Evolutionary conservation across 1,140 invertebrate genomes (phyloP), one percentile per base, ranked within the genome.

Genomic region (Zaprionus inermis): DNA sequence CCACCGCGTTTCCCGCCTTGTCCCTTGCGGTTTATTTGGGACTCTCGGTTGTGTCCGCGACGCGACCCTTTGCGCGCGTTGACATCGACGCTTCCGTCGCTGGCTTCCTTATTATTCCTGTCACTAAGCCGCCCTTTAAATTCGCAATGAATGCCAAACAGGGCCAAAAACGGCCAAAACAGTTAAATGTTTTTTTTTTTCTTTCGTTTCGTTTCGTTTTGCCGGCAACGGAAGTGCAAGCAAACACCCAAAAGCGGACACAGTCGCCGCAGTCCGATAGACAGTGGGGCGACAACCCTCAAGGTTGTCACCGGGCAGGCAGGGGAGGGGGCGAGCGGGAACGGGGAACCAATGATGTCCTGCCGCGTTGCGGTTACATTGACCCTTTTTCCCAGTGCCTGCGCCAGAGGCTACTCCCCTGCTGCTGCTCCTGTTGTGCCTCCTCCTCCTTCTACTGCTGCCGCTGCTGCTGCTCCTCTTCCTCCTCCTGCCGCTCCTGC

Each of bases 91-190:
- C 83, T 88, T 88, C 83, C 83, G 83, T 72, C 79, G 84, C 79
- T 79, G 77, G 76, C 83, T 88, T 88, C 83, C 83, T 88, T 88
- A 88, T 89, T 88, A 88, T 88, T 88, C 83, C 84, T 88, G 83
- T 88, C 83, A 88, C 83, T 88, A 88, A 88, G 83, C 83, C 79
- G 83, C 83, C 83, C 83, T 88, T 88, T 88, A 88, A 88, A 88
- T 88, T 89, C 84, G 83, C 83, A 88, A 88, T 88, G 83, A 88
- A 88, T 88, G 83, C 83, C 83, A 88, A 86, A 86, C 76, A 83
- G 44, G 18, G 18, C n/a, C 44, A 49, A 49, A 49, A 49, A 49
- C 44, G 44, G 80, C 80, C 72, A 59, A 78, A 83, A 83, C 79
- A 86, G 79, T 89, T 88, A 89, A 88, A 88, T 89, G 77, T 74